These are phyloP conservation scores for Chondrosia reniformis DNA, from an alignment of 37 sponge, comb jelly and placozoan genomes.

Conservation along the genomic window DNA sequence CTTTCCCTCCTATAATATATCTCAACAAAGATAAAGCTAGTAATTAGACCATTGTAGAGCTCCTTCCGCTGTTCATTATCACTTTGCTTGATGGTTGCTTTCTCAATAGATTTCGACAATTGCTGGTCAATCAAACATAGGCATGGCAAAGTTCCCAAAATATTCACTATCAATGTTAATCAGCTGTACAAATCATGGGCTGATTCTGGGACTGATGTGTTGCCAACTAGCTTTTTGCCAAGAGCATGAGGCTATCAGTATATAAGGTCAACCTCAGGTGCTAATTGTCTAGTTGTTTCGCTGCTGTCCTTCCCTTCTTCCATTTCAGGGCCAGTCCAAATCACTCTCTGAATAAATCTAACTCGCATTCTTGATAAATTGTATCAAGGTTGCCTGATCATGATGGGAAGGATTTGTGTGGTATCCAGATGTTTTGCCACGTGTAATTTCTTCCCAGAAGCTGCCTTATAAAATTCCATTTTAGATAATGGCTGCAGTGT, in stretches of 20 bases:
- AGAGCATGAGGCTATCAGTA: background rate
- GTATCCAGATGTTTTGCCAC: background rate
- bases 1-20: background rate
- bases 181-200: background rate
- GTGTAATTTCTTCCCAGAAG: background rate
- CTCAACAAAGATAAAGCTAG: background rate
- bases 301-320: no score
- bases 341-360: background rate
- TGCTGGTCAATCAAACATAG: background rate
- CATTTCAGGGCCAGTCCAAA: no score
- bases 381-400: background rate
- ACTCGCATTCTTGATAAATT: background rate
- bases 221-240: no score
- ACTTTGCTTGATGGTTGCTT: background rate
- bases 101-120: background rate
- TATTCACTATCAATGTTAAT: background rate
- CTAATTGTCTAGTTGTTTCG: no score
- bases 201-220: background rate
- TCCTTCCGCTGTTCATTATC: background rate
- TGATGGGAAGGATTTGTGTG: background rate
- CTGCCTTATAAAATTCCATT: no score
- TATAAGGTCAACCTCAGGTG: background rate
- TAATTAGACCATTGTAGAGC: background rate
- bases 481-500: background rate
- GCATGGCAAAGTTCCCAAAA: background rate